Conservation (phyloP, 2,888 invertebrate genomes). For the Lithophane semibrunnea region DNA sequence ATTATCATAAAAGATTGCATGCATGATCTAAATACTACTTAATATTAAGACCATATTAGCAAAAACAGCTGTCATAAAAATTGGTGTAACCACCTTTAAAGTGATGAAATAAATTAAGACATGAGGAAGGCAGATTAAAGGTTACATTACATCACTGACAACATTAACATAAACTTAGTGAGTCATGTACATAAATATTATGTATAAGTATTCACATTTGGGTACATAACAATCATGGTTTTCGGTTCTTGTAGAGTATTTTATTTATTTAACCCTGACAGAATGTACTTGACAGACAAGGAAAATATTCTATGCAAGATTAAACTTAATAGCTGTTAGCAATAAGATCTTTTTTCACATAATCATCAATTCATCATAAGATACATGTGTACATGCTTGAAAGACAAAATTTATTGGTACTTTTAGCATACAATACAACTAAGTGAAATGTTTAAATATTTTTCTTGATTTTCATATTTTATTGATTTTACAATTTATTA, state of each 20-base stretch:
- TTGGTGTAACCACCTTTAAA: constrained; percentile 42
- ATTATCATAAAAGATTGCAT: constrained; percentile 9
- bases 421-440: neutral
- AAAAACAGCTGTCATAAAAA: constrained; percentile 42
- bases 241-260: constrained; percentile 28
- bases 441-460: neutral
- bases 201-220: constrained; percentile 47
- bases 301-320: constrained; percentile 18
- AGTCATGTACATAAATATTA: constrained; percentile 57
- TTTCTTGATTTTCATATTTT: too few species aligned
- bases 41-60: constrained; percentile 42
- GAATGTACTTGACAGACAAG: constrained; percentile 28
- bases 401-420: neutral
- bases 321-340: neutral
- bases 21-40: constrained; percentile 1
- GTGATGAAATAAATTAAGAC: constrained; percentile 53
- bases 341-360: constrained; percentile 4
- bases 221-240: constrained; percentile 20
- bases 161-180: constrained; percentile 57
- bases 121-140: constrained; percentile 58
- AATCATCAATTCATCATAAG: neutral
- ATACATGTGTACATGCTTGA: neutral
- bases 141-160: constrained; percentile 64
- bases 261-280: constrained; percentile 58
- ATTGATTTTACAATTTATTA: too few species aligned